These are phyloP conservation scores for Phyllostomus hastatus DNA, from an alignment of 2,113 vertebrate species.

Conservation along the genomic window DNA sequence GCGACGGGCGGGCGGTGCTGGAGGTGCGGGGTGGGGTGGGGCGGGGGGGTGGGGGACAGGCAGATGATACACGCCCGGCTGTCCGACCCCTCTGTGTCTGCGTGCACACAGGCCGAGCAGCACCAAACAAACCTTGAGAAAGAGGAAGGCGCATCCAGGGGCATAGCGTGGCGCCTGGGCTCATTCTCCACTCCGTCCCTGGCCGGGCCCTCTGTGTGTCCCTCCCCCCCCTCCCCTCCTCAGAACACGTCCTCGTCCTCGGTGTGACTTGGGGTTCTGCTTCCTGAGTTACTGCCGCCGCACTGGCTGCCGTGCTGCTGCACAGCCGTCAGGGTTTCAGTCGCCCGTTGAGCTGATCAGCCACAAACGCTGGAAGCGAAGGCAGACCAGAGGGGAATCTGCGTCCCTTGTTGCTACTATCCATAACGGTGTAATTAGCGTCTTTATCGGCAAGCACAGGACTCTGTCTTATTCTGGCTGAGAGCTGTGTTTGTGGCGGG, in stretches of 20 bases:
- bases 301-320: not conserved
- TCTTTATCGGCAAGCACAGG: not conserved
- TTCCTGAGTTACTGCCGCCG: not conserved
- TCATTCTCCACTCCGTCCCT: accelerated
- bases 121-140: accelerated
- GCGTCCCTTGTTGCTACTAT: not conserved
- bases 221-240: not conserved
- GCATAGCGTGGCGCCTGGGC: accelerated
- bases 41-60: accelerated
- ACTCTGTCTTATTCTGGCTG: not conserved
- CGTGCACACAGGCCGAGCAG: accelerated
- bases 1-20: accelerated
- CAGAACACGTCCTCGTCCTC: accelerated
- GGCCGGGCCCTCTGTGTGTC: not conserved
- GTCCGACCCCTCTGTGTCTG: accelerated
- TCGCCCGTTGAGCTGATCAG: not conserved
- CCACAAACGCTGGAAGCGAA: not conserved
- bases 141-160: accelerated
- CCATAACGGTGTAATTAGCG: not conserved
- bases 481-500: not conserved
- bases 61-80: accelerated
- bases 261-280: accelerated
- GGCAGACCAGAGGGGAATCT: not conserved
- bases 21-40: not conserved
- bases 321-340: not conserved